These are phyloP conservation scores for Centrocercus urophasianus DNA, from an alignment of 2,113 vertebrate genomes.

Conservation along the genomic window DNA sequence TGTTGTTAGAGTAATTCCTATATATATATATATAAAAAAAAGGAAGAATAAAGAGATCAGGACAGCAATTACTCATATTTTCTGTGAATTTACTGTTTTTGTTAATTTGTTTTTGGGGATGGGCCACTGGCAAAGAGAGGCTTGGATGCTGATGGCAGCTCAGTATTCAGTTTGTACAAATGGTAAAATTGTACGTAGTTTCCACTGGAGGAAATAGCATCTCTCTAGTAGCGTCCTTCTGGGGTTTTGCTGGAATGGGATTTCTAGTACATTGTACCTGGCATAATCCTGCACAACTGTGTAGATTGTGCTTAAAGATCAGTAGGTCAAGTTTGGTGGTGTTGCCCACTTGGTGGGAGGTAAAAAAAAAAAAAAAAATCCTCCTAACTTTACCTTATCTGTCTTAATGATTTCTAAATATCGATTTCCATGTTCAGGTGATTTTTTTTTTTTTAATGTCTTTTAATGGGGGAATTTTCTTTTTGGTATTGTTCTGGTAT, in stretches of 20 bases:
- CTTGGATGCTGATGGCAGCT: not conserved
- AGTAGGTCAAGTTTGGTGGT: not conserved
- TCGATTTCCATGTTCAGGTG: not conserved
- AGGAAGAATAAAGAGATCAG: not conserved
- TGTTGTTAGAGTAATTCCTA: not conserved
- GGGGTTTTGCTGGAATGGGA: not conserved
- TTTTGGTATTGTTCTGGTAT: not conserved
- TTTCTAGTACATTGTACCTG: not conserved
- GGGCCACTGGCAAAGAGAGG: not conserved
- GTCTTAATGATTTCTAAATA: not conserved
- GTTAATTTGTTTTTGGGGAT: not conserved
- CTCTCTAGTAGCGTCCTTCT: not conserved
- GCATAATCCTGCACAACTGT: not conserved
- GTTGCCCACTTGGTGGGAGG: not conserved
- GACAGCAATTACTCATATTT: not conserved
- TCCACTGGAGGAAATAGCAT: not conserved
- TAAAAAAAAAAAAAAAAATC: not conserved
- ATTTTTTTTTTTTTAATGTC: not conserved
- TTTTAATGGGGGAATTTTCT: not conserved
- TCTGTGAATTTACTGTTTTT: not conserved
- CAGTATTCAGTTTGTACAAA: not conserved
- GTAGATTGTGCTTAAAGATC: accelerated
- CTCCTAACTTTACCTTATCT: not conserved
- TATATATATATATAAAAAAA: not conserved
- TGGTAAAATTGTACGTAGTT: not conserved